Conservation (phyloP, 2,113 vertebrate species). For the Rhineura floridana region DNA sequence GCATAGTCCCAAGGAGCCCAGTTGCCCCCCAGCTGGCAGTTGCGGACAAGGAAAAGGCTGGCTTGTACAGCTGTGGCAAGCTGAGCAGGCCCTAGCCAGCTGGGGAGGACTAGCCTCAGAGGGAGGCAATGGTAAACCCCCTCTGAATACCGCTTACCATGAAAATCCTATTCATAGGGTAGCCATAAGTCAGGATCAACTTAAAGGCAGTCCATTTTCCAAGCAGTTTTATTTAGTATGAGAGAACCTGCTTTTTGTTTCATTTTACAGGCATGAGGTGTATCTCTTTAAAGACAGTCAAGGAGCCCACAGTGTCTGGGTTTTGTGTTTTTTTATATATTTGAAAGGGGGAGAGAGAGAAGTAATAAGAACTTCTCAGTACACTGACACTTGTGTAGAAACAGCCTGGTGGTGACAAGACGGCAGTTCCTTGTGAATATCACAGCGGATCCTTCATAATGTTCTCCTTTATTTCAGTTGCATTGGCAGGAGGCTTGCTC, state of each 20-base stretch:
- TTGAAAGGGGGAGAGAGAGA: conserved; percentile 47
- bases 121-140: too few species aligned
- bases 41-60: too few species aligned
- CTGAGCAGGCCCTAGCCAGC: too few species aligned
- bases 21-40: too few species aligned
- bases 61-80: too few species aligned
- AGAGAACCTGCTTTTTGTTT: not conserved
- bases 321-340: conserved; percentile 27
- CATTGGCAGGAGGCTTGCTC: conserved; percentile 58
- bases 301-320: conserved; percentile 26
- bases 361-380: conserved; percentile 63
- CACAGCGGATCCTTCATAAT: conserved; percentile 70
- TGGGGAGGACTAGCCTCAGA: too few species aligned
- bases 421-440: conserved; percentile 62
- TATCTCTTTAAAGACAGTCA: conserved; percentile 51
- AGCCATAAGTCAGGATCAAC: too few species aligned
- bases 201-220: too few species aligned
- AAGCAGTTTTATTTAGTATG: not conserved
- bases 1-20: too few species aligned
- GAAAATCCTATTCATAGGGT: too few species aligned
- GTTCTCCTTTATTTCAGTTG: conserved; percentile 64
- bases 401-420: conserved; percentile 76
- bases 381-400: conserved; percentile 71
- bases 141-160: too few species aligned
- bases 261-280: not conserved